Base-by-base conservation (phyloP, 2,797 vertebrate genomes). In the Siniperca scherzeri region DNA sequence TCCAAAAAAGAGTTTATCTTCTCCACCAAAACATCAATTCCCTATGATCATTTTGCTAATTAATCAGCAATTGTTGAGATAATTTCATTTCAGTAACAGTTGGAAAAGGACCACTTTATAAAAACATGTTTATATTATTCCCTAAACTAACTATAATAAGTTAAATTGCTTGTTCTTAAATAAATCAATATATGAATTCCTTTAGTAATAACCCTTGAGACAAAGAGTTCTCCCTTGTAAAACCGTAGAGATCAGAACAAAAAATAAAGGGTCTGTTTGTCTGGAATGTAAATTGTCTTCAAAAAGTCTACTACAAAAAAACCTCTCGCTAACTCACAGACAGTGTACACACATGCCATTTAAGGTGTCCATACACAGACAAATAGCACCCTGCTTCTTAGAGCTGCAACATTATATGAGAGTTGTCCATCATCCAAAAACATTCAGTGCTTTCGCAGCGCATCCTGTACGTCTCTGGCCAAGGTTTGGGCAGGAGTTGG, bases 121-220 rank as follows among this genome's bases (percentile, higher is more conserved):
- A 94, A 94, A 94, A 94, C 92, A 93, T 59, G 77, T 94, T 96
- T 96, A 96, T 96, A 97, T 97, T 96, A 96, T 96, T 93, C 91
- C 92, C 95, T 95, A 96, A 92, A 87, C 95, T 95, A 96, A 93
- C 92, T 94, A 96, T 95, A 95, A 96, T 96, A 97, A 97, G 95
- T 96, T 97, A 97, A 96, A 96, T 96, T 95, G 93, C 91, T 95
- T 95, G 92, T 94, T 93, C 87, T 96, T 97, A 96, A 96, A 96
- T 97, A 96, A 96, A 96, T 95, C 94, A 95, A 96, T 96, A 96
- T 96, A 96, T 96, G 96, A 96, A 94, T 95, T 95, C 88, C 90
- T 94, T 93, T 94, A 92, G 91, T 91, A 94, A 93, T 92, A 94
- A 95, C 89, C 89, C 88, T 92, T 87, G 87, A 91, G 92, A 94